Conservation (phyloP, 2,888 invertebrate genomes). For the Erebia aethiops region DNA sequence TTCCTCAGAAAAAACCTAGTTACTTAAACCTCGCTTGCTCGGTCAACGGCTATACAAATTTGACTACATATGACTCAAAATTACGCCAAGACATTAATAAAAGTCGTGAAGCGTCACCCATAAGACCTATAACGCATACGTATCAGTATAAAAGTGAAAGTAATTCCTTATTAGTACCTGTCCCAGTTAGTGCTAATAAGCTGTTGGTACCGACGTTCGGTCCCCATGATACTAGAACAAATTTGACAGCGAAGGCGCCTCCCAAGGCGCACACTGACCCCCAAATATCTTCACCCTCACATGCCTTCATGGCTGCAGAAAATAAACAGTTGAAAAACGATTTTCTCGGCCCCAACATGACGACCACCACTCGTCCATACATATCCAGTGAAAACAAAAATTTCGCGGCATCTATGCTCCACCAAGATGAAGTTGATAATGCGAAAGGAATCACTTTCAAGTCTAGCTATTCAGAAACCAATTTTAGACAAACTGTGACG, state of each 20-base stretch:
- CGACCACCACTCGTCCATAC: slow-evolving; percentile 69
- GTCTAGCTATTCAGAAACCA: slow-evolving; percentile 77
- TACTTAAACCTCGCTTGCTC: slow-evolving; percentile 95
- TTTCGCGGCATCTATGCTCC: slow-evolving; percentile 73
- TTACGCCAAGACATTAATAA: slow-evolving; percentile 88
- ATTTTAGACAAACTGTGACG: slow-evolving; percentile 70
- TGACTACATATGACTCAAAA: slow-evolving; percentile 93
- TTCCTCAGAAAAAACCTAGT: slow-evolving; percentile 88
- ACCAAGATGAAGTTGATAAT: slow-evolving; percentile 74
- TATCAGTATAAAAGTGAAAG: slow-evolving; percentile 75
- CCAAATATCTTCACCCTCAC: slow-evolving; percentile 68
- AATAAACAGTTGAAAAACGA: slow-evolving; percentile 79
- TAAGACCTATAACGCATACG: slow-evolving; percentile 82
- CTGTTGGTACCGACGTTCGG: slow-evolving; percentile 81
- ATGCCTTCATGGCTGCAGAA: slow-evolving; percentile 77
- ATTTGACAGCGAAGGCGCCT: slow-evolving; percentile 80
- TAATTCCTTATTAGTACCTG: slow-evolving; percentile 73
- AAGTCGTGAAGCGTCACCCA: slow-evolving; percentile 88
- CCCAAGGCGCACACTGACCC: slow-evolving; percentile 79
- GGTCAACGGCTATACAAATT: slow-evolving; percentile 94
- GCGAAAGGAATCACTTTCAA: slow-evolving; percentile 72
- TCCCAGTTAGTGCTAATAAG: slow-evolving; percentile 78
- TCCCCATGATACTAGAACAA: slow-evolving; percentile 74
- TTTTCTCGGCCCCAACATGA: slow-evolving; percentile 76
- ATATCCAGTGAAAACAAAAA: slow-evolving; percentile 72